A percentile compares a stretch with the other conserved stretches of the same genome.
Conservation (phyloP, 92 coral and sea anemone genomes). For the Palythoa grandiflora region DNA sequence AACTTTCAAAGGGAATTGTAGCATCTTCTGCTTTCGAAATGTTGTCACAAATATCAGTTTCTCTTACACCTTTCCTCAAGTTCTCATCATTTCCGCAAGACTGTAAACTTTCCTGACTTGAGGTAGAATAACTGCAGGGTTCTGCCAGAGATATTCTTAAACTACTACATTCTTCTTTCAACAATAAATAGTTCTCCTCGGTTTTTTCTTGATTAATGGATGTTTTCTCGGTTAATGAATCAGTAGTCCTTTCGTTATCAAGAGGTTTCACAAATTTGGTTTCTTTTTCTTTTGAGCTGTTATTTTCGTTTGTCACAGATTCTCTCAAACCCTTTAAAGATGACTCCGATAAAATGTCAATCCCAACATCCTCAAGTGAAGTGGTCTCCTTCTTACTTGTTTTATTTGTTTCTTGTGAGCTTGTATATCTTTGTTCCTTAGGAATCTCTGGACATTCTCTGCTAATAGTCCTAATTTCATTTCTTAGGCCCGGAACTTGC, state of each 20-base stretch:
- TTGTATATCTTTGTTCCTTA: neutral
- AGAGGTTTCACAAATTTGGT: neutral
- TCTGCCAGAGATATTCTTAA: neutral
- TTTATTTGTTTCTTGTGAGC: neutral
- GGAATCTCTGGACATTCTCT: neutral
- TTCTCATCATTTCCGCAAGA: neutral
- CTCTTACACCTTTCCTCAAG: neutral
- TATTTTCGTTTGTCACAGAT: neutral
- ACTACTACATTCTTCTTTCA: neutral
- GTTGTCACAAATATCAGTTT: conserved; percentile 24
- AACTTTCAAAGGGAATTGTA: neutral
- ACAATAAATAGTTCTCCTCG: neutral
- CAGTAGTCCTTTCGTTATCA: neutral
- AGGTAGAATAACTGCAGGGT: neutral
- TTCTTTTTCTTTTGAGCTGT: neutral
- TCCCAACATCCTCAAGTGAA: conserved; percentile 36
- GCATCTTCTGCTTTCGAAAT: conserved; percentile 1
- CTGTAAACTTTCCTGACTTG: neutral
- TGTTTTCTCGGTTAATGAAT: neutral
- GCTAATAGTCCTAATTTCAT: neutral
- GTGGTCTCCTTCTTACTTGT: neutral
- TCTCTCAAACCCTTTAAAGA: conserved; percentile 13
- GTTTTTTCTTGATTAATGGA: neutral
- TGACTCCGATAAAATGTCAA: conserved; percentile 21
- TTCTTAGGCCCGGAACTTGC: neutral